Evolutionary conservation across 2,797 vertebrate genomes (phyloP).

Genomic region (Neosilurus mollespiculum): DNA sequence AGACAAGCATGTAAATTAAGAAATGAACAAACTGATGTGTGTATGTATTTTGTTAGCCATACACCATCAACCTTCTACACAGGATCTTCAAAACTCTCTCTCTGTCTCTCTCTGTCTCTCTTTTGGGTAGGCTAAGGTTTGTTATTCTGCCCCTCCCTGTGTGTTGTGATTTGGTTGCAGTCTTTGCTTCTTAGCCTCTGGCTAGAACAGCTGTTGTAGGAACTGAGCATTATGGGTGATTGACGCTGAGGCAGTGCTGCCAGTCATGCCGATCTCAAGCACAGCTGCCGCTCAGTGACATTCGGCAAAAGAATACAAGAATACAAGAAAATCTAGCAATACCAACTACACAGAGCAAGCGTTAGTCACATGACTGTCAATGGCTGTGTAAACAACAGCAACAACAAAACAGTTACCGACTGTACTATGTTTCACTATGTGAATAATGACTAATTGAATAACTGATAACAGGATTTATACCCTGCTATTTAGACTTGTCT

Average conservation of each 20-base stretch:
- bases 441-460: neutral
- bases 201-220: constrained; percentile 62
- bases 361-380: neutral
- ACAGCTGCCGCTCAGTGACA: constrained; percentile 52
- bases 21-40: too few relatives aligned
- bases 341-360: neutral
- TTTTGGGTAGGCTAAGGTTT: constrained; percentile 27
- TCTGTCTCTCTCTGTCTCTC: neutral
- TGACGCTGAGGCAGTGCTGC: constrained; percentile 50
- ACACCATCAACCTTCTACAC: too few relatives aligned
- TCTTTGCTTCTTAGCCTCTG: constrained; percentile 53
- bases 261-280: constrained; percentile 53
- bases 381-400: neutral
- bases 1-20: too few relatives aligned
- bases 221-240: constrained; percentile 52
- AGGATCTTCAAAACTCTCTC: neutral
- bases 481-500: neutral
- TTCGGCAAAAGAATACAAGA: neutral
- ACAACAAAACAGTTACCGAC: neutral
- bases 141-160: constrained; percentile 32
- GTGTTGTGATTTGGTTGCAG: constrained; percentile 38
- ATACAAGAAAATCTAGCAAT: neutral
- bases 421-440: neutral
- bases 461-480: neutral
- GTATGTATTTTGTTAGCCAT: neutral